These are phyloP conservation scores for Clinocottus analis DNA, from an alignment of 2,113 vertebrate genomes.

Conservation along the genomic window DNA sequence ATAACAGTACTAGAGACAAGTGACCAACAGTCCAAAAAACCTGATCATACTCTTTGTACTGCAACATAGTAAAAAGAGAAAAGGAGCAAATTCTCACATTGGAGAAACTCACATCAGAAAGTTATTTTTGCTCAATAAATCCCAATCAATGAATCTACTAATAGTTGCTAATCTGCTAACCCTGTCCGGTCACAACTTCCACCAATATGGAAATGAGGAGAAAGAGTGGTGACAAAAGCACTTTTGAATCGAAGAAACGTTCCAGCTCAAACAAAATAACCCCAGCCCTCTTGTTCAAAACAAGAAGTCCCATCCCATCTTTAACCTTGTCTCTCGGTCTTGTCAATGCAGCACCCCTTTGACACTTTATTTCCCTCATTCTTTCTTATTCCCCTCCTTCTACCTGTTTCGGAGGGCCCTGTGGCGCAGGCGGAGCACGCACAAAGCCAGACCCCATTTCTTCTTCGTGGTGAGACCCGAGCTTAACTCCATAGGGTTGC, in stretches of 20 bases:
- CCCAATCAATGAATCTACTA: neutral
- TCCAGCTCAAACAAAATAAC: neutral
- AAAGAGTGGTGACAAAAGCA: neutral
- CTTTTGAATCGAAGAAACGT: neutral
- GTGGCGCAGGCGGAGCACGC: slow-evolving; percentile 79
- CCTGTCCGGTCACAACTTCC: neutral
- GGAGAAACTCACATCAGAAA: neutral
- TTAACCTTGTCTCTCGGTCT: neutral
- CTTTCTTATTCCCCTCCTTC: neutral
- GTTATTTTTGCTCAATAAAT: neutral
- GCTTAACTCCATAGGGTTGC: slow-evolving; percentile 66
- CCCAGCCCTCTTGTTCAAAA: neutral
- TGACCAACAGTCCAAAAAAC: too few species aligned
- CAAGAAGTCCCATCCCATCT: neutral
- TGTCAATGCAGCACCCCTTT: slow-evolving; percentile 20
- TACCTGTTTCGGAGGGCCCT: slow-evolving; percentile 78
- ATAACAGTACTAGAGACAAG: too few species aligned
- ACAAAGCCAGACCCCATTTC: slow-evolving; percentile 77
- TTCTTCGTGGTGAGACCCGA: slow-evolving; percentile 54
- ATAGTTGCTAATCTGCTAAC: neutral
- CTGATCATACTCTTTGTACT: too few species aligned
- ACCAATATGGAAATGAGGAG: neutral
- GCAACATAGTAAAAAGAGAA: neutral
- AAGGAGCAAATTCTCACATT: neutral
- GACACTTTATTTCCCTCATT: neutral